These are phyloP conservation scores for Dastarcus helophoroides DNA, from an alignment of 2,888 invertebrate genomes.

Conservation along the genomic window DNA sequence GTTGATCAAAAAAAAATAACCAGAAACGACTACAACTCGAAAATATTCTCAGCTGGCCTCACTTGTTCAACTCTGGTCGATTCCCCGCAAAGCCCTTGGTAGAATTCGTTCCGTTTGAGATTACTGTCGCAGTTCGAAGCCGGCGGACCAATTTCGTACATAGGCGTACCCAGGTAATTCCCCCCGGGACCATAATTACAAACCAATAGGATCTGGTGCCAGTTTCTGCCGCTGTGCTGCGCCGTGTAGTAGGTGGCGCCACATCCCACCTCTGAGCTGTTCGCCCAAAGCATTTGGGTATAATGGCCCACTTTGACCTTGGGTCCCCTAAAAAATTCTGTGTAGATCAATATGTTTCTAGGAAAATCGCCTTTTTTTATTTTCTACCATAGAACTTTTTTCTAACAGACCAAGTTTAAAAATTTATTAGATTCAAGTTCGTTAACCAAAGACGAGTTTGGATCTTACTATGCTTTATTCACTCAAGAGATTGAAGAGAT, in stretches of 20 bases:
- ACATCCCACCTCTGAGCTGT: constrained; percentile 30
- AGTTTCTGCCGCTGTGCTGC: constrained; percentile 14
- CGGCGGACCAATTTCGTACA: constrained; percentile 29
- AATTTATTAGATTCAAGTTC: no score
- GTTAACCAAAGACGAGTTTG: no score
- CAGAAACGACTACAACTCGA: no score
- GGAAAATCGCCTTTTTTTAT: no score
- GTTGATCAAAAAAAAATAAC: no score
- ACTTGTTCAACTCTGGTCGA: constrained; percentile 6
- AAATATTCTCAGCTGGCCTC: constrained; percentile 3
- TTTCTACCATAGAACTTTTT: no score
- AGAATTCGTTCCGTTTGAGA: constrained; percentile 19
- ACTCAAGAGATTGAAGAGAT: no score
- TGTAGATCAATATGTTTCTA: no score
- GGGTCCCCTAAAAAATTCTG: constrained; percentile 19
- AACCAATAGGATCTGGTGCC: constrained; percentile 28
- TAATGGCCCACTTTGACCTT: constrained; percentile 30
- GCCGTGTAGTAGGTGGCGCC: constrained; percentile 26
- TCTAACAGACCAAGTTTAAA: no score
- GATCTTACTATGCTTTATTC: no score
- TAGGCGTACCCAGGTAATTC: constrained; percentile 28
- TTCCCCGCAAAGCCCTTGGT: constrained; percentile 24
- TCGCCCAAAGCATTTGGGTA: constrained; percentile 33
- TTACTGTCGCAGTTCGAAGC: constrained; percentile 22
- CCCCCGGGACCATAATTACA: constrained; percentile 35